phyloP scores from a whole-genome alignment of 2,888 invertebrate species.

The Timema podura region DNA sequence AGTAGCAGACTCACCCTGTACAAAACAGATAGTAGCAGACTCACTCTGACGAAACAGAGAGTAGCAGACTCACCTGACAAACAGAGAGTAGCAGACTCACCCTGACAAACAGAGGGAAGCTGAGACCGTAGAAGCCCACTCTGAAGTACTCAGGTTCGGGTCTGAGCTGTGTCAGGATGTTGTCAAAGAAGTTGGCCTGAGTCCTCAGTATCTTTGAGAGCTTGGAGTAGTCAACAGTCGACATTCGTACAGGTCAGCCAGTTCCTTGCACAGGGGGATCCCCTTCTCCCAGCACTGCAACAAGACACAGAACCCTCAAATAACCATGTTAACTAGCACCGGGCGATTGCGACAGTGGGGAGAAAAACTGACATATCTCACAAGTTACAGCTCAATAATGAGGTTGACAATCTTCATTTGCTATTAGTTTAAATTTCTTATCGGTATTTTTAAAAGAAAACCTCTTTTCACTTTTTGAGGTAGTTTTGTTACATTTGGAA shows the following conservation, averaged over 20 bases:
- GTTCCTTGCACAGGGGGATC: constrained; percentile 83
- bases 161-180: constrained; percentile 80
- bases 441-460: too few species aligned
- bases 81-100: constrained; percentile 53
- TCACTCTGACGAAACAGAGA: too few species aligned
- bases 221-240: constrained; percentile 84
- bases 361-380: too few species aligned
- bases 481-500: too few species aligned
- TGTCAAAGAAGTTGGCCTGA: constrained; percentile 88
- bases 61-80: not conserved
- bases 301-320: constrained; percentile 26
- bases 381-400: too few species aligned
- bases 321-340: too few species aligned
- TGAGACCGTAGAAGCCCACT: constrained; percentile 91
- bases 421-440: too few species aligned
- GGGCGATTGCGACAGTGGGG: too few species aligned
- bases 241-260: constrained; percentile 82
- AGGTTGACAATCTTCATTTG: too few species aligned
- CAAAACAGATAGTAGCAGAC: too few species aligned
- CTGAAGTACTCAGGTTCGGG: constrained; percentile 94
- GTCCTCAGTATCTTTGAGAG: constrained; percentile 77
- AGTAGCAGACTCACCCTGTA: too few species aligned
- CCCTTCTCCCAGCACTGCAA: constrained; percentile 92
- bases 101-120: constrained; percentile 90
- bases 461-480: too few species aligned